Evolutionary conservation across 2,888 invertebrate genomes (phyloP).

Genomic region (Branchinecta sandiegonensis): DNA sequence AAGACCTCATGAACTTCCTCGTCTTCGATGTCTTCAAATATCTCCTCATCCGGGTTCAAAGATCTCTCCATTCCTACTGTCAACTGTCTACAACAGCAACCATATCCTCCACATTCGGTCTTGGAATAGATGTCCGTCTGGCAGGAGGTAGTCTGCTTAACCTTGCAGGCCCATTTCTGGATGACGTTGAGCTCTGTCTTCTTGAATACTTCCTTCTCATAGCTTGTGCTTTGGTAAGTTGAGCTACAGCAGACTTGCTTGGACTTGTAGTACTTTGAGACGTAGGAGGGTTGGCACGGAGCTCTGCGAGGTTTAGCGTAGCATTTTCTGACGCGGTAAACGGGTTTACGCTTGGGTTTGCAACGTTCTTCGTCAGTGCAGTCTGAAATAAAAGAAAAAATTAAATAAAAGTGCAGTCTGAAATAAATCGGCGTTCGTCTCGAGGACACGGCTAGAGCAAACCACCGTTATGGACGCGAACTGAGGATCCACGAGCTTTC

Average conservation of each 20-base stretch:
- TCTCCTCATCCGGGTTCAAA: slow-evolving; percentile 11
- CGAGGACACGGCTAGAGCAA: too few relatives aligned
- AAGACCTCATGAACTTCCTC: neutral
- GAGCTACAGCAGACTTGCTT: slow-evolving; percentile 4
- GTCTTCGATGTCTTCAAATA: neutral
- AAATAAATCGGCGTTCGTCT: neutral
- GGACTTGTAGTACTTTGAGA: slow-evolving; percentile 10
- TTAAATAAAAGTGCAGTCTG: neutral
- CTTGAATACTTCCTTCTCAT: slow-evolving; percentile 1
- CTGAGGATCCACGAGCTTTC: too few relatives aligned
- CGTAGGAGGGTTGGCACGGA: neutral
- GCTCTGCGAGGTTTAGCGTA: neutral
- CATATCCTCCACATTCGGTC: neutral
- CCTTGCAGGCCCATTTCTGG: slow-evolving; percentile 12
- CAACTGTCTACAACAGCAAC: slow-evolving; percentile 8
- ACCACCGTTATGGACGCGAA: too few relatives aligned
- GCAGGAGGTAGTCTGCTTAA: neutral
- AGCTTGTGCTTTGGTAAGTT: slow-evolving; percentile 9
- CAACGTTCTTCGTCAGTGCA: slow-evolving; percentile 2
- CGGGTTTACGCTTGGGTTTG: neutral
- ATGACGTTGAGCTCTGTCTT: neutral
- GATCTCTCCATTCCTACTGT: neutral
- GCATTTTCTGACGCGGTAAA: neutral
- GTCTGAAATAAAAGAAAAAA: neutral
- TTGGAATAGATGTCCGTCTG: neutral